A percentile compares a stretch with the other conserved stretches of the same genome.
Conservation (phyloP, 30 jellyfish, hydroid and myxozoan genomes). For the Aurelia coerulea region DNA sequence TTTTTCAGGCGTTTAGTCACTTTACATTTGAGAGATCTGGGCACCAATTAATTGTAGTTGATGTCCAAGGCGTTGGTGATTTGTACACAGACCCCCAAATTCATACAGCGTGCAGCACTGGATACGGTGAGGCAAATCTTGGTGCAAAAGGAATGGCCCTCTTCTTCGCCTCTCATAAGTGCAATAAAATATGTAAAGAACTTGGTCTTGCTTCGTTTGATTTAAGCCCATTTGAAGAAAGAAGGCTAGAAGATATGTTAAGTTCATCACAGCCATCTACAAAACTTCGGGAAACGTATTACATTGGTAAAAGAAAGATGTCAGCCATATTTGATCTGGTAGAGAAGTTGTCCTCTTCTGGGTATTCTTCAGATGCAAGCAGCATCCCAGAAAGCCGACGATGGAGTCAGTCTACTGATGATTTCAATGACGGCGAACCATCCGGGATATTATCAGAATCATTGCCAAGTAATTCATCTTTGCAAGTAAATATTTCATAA, state of each 20-base stretch:
- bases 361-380: conserved; percentile 32
- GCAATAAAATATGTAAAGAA: conserved; percentile 88
- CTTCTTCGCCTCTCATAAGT: conserved; percentile 92
- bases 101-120: conserved; percentile 93
- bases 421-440: background rate
- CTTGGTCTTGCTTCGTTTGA: conserved; percentile 86
- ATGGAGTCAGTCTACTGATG: conserved; percentile 1
- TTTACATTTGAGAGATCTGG: conserved; percentile 99
- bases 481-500: background rate
- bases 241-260: conserved; percentile 70
- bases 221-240: conserved; percentile 72
- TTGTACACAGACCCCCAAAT: conserved; percentile 98
- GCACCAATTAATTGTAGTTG: conserved; percentile 96
- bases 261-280: conserved; percentile 78
- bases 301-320: conserved; percentile 52
- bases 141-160: conserved; percentile 99
- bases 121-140: conserved; percentile 96
- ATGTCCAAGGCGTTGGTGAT: conserved; percentile 99
- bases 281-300: conserved; percentile 51
- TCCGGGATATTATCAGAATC: background rate
- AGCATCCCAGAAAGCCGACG: conserved; percentile 24
- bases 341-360: conserved; percentile 60
- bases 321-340: conserved; percentile 85
- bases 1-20: conserved; percentile 97
- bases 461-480: background rate